Conservation (phyloP, 1,140 invertebrate species). For the Maconellicoccus hirsutus region DNA sequence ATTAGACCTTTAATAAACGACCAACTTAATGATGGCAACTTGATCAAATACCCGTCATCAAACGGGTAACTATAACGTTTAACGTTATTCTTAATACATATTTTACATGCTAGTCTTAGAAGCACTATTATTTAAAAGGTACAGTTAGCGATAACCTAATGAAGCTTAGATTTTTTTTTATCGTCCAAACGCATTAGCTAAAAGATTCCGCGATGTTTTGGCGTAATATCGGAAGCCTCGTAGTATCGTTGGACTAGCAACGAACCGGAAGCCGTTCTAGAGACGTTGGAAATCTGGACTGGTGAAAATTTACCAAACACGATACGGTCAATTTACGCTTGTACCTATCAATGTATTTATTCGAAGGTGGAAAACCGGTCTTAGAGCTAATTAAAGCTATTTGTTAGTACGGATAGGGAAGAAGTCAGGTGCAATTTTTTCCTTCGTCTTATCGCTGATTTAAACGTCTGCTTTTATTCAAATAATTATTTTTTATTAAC, state of each 20-base stretch:
- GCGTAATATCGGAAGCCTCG: background rate
- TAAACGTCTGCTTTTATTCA: background rate
- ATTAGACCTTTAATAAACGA: slow-evolving; percentile 4
- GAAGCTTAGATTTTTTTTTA: background rate
- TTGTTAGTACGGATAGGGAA: background rate
- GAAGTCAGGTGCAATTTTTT: background rate
- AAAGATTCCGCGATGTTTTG: background rate
- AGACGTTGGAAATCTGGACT: background rate
- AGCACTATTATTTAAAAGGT: background rate
- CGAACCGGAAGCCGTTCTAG: background rate
- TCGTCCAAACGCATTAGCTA: background rate
- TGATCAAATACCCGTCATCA: slow-evolving; percentile 3
- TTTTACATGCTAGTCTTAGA: background rate
- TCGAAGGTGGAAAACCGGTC: background rate
- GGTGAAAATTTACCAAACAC: background rate
- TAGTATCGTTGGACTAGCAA: background rate
- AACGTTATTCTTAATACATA: background rate
- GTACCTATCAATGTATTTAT: background rate
- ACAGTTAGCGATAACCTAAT: background rate
- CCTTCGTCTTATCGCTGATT: background rate
- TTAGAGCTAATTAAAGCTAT: background rate
- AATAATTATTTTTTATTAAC: slow-evolving; percentile 1
- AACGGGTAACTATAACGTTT: background rate
- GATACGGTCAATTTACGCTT: background rate
- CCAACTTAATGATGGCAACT: background rate